Evolutionary conservation across 2,888 invertebrate genomes (phyloP).

Genomic region (Dryomyza anilis): DNA sequence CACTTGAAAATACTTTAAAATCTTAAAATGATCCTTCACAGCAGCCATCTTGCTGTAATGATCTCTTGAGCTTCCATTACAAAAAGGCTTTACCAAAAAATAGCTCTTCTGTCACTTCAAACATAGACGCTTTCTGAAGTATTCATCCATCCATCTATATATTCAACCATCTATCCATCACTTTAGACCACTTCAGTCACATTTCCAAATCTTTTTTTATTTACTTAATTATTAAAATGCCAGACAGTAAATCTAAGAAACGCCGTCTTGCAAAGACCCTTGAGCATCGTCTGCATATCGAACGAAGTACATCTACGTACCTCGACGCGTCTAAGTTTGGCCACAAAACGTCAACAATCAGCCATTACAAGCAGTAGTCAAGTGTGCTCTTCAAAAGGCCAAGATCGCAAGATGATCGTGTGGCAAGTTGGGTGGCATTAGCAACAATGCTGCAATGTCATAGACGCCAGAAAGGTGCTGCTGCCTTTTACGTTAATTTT

Average conservation of each 20-base stretch:
- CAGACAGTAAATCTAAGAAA: neutral
- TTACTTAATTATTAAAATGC: conserved; percentile 5
- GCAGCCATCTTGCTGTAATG: no score
- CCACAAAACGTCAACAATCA: neutral
- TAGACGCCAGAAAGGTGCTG: neutral
- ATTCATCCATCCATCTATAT: no score
- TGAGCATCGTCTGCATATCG: neutral
- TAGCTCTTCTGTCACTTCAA: no score
- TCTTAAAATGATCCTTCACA: no score
- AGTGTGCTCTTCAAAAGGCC: no score
- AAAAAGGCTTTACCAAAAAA: no score
- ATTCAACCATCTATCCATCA: neutral
- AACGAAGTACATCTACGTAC: neutral
- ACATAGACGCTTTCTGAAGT: no score
- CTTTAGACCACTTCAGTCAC: neutral
- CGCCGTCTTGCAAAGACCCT: neutral
- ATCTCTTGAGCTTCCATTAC: no score
- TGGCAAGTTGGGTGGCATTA: neutral
- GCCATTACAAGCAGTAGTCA: no score
- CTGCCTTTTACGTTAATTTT: neutral
- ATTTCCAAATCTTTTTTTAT: neutral
- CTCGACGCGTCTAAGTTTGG: no score
- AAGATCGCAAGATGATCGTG: no score
- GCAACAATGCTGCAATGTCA: neutral
- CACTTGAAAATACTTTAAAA: no score